Percentiles rank a stretch among this genome's conserved stretches.
Evolutionary conservation across 2,797 vertebrate genomes (phyloP).

Genomic region (Poecilia wingei): DNA sequence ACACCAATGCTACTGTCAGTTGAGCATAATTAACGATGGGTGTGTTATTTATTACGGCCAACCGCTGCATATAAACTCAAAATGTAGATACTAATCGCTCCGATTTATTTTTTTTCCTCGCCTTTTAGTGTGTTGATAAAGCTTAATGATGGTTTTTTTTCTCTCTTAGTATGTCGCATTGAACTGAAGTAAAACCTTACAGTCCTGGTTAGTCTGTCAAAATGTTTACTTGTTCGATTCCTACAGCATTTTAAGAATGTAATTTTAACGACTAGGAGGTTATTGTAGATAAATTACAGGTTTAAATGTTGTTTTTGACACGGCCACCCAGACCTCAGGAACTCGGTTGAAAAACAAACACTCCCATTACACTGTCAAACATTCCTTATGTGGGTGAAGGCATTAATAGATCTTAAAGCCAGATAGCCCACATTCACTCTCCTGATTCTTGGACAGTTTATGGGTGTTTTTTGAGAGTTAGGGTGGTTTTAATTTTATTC

Average conservation of each 20-base stretch:
- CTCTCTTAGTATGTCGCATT: neutral
- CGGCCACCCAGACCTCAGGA: constrained; percentile 1
- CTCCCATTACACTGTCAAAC: neutral
- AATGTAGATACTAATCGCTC: neutral
- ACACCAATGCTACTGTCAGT: constrained; percentile 14
- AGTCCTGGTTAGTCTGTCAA: neutral
- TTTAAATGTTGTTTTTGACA: constrained; percentile 4
- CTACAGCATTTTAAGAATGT: neutral
- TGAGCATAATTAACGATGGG: constrained; percentile 14
- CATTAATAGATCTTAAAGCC: neutral
- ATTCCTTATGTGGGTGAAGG: neutral
- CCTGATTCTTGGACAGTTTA: neutral
- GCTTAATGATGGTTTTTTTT: too few species aligned
- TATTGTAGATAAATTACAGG: neutral
- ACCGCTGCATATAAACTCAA: neutral
- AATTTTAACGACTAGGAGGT: neutral
- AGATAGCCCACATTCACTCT: neutral
- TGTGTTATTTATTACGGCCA: neutral
- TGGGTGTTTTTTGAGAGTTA: neutral
- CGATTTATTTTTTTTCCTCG: neutral
- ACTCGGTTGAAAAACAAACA: neutral
- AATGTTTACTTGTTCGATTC: too few species aligned
- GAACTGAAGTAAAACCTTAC: neutral
- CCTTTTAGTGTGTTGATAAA: neutral
- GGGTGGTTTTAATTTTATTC: neutral